These are phyloP conservation scores for Glandiceps talaboti DNA, from an alignment of 53 echinoderm and acorn worm genomes.

Conservation along the genomic window DNA sequence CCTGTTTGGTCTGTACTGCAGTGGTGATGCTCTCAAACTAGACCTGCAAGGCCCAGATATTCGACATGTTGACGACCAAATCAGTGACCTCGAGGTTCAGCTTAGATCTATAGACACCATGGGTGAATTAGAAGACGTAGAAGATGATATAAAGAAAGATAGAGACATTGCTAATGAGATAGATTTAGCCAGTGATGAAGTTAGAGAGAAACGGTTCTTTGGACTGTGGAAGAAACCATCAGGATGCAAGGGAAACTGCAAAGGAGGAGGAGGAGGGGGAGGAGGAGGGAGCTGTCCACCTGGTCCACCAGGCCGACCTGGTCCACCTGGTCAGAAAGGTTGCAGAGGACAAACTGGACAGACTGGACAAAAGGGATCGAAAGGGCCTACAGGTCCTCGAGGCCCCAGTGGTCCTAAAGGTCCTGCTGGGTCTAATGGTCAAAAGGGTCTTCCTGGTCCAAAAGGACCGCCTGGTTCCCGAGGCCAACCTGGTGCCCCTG, in stretches of 20 bases:
- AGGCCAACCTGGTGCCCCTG: conserved; percentile 17
- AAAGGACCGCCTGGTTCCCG: conserved; percentile 10
- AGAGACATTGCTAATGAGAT: too few relatives aligned
- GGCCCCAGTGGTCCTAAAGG: conserved; percentile 10
- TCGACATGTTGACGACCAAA: not conserved
- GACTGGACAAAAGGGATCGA: conserved; percentile 1
- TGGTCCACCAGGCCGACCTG: conserved; percentile 5
- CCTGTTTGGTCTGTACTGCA: not conserved
- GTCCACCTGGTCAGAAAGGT: conserved; percentile 15
- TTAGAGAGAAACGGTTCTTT: too few relatives aligned
- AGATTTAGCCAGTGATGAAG: too few relatives aligned
- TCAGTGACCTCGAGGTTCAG: not conserved
- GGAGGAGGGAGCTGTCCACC: too few relatives aligned
- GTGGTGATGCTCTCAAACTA: not conserved
- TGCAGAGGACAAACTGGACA: conserved; percentile 9
- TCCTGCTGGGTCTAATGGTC: conserved; percentile 1
- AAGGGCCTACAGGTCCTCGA: conserved; percentile 7
- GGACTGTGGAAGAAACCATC: too few relatives aligned
- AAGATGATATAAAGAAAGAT: not conserved
- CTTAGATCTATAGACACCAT: not conserved
- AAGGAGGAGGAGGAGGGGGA: too few relatives aligned
- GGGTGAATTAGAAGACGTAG: not conserved
- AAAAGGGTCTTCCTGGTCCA: conserved; percentile 2
- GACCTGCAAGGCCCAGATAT: not conserved
- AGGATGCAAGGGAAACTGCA: too few relatives aligned